Evolutionary conservation across 2,113 vertebrate species (phyloP), one percentile per base, ranked within the genome.

Genomic region (Cheilinus undulatus): DNA sequence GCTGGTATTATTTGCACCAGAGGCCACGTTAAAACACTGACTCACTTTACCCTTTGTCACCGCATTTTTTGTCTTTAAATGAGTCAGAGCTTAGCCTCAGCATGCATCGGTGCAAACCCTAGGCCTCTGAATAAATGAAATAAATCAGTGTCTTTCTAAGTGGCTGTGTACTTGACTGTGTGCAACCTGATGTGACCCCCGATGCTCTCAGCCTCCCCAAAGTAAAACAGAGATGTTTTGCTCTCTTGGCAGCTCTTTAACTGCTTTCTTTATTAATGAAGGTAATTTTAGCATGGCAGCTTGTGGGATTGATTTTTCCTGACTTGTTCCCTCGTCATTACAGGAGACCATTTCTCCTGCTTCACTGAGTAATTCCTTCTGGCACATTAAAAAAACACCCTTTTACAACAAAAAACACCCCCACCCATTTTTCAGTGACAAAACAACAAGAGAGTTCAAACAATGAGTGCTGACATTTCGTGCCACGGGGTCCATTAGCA

Each of bases 401-500:
- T 45, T 74, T 63, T 65, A 45, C 67, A 56, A 75, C 73, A 65
- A 85, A 84, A 36, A 56, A 62, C 62, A 45, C 69, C 79, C 38
- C 23, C 14, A 64, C 42, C 53, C 28, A 49, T 84, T 78, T 82
- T 70, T 60, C 63, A 45, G 15, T 69, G 76, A 80, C 83, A 84
- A 70, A 84, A 80, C 69, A 85, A 63, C 63, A 69, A 62, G 45
- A 80, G 66, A 54, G 48, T 70, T 73, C 46, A 71, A 61, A 88
- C 79, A 80, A 77, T 74, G 72, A 84, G 50, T 70, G 71, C 53
- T 88, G 83, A 86, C 82, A 75, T 76, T 78, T 80, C 48, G 69
- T 76, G 82, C 87, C 85, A 80, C 56, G 45, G 84, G 80, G 79
- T 69, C 84, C 86, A 89, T 92, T 89, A 89, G 84, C 80, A 78